Evolutionary conservation across 2,797 vertebrate species (phyloP).

Genomic region (Octomys mimax): DNA sequence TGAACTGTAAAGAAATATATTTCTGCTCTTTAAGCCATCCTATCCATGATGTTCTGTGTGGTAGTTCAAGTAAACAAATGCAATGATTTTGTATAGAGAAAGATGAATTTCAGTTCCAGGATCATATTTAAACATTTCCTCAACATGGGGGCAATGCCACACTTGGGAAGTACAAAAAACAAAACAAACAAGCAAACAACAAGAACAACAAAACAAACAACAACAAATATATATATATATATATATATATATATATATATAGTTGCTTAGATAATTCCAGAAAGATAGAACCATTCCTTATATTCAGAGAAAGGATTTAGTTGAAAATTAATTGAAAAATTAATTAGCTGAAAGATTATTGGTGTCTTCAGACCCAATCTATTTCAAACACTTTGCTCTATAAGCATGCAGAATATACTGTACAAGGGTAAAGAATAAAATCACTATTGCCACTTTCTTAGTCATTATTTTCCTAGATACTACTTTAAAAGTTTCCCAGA

Average conservation of each 20-base stretch:
- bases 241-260: background rate
- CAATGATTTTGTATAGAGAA: background rate
- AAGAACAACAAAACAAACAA: too few species aligned
- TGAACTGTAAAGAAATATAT: slow-evolving; percentile 1
- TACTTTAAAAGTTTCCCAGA: slow-evolving; percentile 53
- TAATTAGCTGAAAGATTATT: slow-evolving; percentile 39
- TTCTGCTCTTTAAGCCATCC: background rate
- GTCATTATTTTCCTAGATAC: background rate
- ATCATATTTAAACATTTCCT: background rate
- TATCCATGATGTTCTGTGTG: background rate
- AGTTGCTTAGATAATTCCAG: background rate
- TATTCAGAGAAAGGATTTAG: slow-evolving; percentile 45
- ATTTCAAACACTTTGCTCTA: slow-evolving; percentile 33
- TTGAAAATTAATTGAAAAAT: background rate
- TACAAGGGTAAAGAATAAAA: slow-evolving; percentile 27
- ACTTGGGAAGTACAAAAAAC: background rate
- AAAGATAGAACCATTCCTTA: slow-evolving; percentile 21
- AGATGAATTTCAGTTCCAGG: background rate
- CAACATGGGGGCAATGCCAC: background rate
- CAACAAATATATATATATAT: background rate
- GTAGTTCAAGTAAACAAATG: background rate
- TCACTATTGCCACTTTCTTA: background rate
- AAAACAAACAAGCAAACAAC: background rate
- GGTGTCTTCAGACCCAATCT: background rate
- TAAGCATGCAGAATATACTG: background rate